Conservation (phyloP, 2,888 invertebrate species). For the Machimus atricapillus region DNA sequence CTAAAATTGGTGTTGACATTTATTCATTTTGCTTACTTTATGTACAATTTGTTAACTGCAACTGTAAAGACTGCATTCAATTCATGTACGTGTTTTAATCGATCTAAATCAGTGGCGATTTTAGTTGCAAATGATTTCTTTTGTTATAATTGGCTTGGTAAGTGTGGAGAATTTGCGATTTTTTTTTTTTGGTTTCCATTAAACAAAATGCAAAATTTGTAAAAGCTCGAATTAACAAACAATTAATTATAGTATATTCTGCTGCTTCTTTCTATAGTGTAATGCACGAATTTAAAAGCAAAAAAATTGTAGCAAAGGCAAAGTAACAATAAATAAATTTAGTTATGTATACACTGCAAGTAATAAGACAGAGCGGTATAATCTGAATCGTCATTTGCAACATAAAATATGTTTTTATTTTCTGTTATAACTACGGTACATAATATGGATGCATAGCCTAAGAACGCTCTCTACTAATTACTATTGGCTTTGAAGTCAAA, state of each 20-base stretch:
- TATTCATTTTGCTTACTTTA: neutral
- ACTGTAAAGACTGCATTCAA: slow-evolving; percentile 36
- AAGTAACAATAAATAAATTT: neutral
- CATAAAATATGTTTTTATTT: neutral
- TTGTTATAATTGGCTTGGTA: neutral
- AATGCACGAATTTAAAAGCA: no score
- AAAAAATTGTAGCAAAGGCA: neutral
- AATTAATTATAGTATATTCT: no score
- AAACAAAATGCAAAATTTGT: neutral
- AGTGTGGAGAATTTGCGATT: neutral
- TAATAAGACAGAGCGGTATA: neutral
- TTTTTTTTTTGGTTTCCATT: neutral
- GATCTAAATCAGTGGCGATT: neutral
- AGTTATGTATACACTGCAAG: neutral
- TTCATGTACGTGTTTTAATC: neutral
- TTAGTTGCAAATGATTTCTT: neutral
- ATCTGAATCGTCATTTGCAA: neutral
- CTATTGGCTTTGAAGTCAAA: neutral
- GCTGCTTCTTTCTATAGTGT: no score
- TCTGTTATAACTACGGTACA: neutral
- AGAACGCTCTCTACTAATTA: neutral
- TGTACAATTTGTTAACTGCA: slow-evolving; percentile 31
- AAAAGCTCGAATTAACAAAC: neutral
- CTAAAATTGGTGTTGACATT: slow-evolving; percentile 31
- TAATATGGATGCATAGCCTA: neutral